Evolutionary conservation across 2,888 invertebrate species (phyloP).

Genomic region (Hypsopygia costalis): DNA sequence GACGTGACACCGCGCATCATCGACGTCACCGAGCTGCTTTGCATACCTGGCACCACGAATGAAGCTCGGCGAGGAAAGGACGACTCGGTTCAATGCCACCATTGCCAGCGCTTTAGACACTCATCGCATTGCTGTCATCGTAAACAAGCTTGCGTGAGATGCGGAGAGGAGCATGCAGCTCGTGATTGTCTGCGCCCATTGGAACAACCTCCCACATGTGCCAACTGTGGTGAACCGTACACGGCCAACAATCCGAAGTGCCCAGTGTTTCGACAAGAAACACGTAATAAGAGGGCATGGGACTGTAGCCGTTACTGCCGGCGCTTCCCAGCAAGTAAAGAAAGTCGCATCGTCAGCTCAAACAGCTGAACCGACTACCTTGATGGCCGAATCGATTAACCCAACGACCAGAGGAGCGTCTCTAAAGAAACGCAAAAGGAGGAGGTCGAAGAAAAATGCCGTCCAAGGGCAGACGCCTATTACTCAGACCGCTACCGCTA

Average conservation of each 20-base stretch:
- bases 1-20: constrained; percentile 16
- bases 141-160: constrained; percentile 11
- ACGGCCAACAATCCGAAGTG: constrained; percentile 11
- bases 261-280: neutral
- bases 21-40: constrained; percentile 13
- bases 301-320: too few relatives aligned
- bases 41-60: constrained; percentile 19
- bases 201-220: constrained; percentile 13
- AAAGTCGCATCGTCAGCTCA: too few relatives aligned
- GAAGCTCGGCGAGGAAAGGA: constrained; percentile 16
- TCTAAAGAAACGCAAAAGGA: too few relatives aligned
- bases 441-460: too few relatives aligned
- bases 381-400: too few relatives aligned
- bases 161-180: constrained; percentile 13
- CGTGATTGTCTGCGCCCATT: constrained; percentile 13
- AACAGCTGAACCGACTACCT: too few relatives aligned
- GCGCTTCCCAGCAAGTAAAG: too few relatives aligned
- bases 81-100: too few relatives aligned
- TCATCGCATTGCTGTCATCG: constrained; percentile 21
- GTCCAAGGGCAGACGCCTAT: too few relatives aligned
- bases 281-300: neutral
- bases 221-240: constrained; percentile 12
- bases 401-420: too few relatives aligned
- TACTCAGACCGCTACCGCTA: too few relatives aligned
- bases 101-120: constrained; percentile 23